Percentiles rank a stretch among this genome's conserved stretches.
phyloP scores from a whole-genome alignment of 2,888 invertebrate genomes.

The Tinea semifulvella region DNA sequence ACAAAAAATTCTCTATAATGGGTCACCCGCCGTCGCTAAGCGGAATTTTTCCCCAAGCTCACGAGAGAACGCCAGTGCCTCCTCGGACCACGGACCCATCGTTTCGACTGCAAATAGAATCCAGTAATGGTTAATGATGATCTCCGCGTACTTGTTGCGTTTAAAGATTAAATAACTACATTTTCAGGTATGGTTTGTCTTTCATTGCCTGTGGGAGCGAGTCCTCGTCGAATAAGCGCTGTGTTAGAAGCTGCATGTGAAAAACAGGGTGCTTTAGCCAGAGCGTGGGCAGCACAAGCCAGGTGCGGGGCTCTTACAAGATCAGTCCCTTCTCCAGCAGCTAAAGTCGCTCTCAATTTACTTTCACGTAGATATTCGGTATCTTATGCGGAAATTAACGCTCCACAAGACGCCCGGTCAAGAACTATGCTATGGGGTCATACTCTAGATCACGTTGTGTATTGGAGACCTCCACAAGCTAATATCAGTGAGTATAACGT shows the following conservation, averaged over 20 bases:
- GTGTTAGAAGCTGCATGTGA: constrained; percentile 39
- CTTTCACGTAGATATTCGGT: constrained; percentile 74
- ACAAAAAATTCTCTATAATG: too few relatives aligned
- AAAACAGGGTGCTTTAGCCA: constrained; percentile 59
- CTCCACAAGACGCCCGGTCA: constrained; percentile 37
- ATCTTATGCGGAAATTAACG: constrained; percentile 68
- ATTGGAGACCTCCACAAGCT: constrained; percentile 80
- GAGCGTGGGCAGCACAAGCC: constrained; percentile 59
- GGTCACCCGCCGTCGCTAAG: too few relatives aligned
- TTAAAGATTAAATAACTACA: too few relatives aligned
- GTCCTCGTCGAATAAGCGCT: constrained; percentile 43
- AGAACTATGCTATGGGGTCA: constrained; percentile 72
- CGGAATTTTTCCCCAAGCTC: too few relatives aligned
- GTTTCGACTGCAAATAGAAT: too few relatives aligned
- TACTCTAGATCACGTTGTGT: constrained; percentile 69
- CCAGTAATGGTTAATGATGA: too few relatives aligned
- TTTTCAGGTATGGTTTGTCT: constrained; percentile 71
- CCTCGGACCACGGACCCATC: too few relatives aligned
- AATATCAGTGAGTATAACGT: constrained; percentile 72
- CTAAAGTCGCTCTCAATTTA: constrained; percentile 65
- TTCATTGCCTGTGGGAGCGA: constrained; percentile 65
- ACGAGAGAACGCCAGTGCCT: too few relatives aligned
- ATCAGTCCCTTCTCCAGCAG: constrained; percentile 66
- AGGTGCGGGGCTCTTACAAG: constrained; percentile 68
- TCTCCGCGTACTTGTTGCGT: too few relatives aligned